phyloP scores from a whole-genome alignment of 2,797 vertebrate genomes.

The Epinephelus coioides region DNA sequence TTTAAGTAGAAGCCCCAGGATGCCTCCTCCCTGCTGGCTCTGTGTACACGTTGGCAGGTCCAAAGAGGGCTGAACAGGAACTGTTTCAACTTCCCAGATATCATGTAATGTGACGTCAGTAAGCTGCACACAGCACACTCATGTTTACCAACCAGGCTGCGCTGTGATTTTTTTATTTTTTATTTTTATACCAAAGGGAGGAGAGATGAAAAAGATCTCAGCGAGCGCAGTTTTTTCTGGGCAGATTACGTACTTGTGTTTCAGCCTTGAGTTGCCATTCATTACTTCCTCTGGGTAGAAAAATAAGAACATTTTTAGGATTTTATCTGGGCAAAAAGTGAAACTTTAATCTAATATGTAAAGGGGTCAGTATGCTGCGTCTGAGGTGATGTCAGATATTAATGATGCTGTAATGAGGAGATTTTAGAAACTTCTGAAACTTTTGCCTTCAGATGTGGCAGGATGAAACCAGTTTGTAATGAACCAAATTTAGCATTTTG shows the following conservation, averaged over 20 bases:
- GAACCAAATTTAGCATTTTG: not conserved
- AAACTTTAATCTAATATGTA: not conserved
- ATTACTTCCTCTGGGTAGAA: not conserved
- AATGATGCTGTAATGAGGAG: not conserved
- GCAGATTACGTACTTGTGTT: conserved; percentile 19
- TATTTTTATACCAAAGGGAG: conserved; percentile 21
- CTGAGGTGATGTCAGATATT: not conserved
- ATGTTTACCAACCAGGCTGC: conserved; percentile 38
- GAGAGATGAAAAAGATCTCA: conserved; percentile 37
- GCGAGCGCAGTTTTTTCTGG: conserved; percentile 18
- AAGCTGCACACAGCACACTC: conserved; percentile 34
- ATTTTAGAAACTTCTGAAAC: not conserved
- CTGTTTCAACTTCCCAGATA: conserved; percentile 46
- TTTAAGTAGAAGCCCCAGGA: not conserved
- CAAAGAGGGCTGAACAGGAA: conserved; percentile 19
- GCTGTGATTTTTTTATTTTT: conserved; percentile 6
- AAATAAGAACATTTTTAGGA: not conserved
- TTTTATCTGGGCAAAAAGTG: not conserved
- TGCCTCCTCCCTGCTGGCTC: conserved; percentile 23
- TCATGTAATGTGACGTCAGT: conserved; percentile 41
- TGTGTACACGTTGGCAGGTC: conserved; percentile 38
- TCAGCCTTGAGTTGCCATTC: conserved; percentile 17
- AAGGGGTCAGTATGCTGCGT: not conserved
- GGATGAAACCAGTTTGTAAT: not conserved
- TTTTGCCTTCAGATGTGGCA: not conserved